Evolutionary conservation across 92 coral and sea anemone species (phyloP).

Genomic region (Epizoanthus illoricatus): DNA sequence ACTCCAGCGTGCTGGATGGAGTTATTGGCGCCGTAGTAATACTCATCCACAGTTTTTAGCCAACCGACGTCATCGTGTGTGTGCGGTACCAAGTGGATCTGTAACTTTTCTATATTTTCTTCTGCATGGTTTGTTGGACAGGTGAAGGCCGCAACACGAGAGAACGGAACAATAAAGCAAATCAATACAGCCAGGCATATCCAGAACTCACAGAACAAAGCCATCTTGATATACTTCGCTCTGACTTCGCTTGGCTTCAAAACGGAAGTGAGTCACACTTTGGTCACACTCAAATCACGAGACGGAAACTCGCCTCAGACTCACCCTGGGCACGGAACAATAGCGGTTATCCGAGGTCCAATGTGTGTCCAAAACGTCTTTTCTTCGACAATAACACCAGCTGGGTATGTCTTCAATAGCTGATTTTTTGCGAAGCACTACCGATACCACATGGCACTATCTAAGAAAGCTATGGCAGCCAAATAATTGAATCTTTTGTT

Average conservation of each 20-base stretch:
- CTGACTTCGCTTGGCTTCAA: not conserved
- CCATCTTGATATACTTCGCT: not conserved
- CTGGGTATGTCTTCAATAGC: too few species aligned
- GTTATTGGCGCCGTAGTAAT: slow-evolving; percentile 78
- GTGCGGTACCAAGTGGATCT: slow-evolving; percentile 70
- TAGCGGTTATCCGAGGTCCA: too few species aligned
- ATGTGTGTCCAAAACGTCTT: too few species aligned
- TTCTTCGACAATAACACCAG: too few species aligned
- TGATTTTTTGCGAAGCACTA: too few species aligned
- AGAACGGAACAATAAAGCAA: not conserved
- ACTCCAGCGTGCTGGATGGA: slow-evolving; percentile 94
- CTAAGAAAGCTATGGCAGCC: too few species aligned
- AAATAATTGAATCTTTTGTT: too few species aligned
- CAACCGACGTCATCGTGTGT: too few species aligned
- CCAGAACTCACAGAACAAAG: not conserved
- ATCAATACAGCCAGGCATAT: not conserved
- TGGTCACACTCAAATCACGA: slow-evolving; percentile 6
- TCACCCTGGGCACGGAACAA: too few species aligned
- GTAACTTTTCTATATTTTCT: slow-evolving; percentile 52
- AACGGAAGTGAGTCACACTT: not conserved
- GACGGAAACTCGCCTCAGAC: slow-evolving; percentile 7
- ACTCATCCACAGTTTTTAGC: too few species aligned
- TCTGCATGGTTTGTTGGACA: not conserved
- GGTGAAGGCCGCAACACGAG: not conserved
- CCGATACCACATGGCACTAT: too few species aligned